These are phyloP conservation scores for Catharus ustulatus DNA, from an alignment of 2,797 vertebrate species.

Conservation along the genomic window DNA sequence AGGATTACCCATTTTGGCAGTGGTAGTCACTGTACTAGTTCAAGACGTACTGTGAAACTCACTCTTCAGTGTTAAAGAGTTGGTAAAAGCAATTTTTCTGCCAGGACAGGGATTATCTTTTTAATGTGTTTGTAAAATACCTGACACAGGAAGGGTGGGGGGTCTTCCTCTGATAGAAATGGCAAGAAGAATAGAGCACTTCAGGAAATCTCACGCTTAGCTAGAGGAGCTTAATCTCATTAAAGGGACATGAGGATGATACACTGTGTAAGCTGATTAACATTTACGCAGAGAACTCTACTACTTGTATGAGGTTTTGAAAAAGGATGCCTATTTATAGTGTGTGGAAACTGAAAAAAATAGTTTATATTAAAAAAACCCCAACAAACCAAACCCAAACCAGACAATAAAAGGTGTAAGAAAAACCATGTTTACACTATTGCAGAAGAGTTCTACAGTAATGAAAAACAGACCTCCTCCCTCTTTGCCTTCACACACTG, in stretches of 20 bases:
- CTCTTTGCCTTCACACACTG: background rate
- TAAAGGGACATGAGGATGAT: conserved; percentile 51
- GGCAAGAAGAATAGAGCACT: conserved; percentile 18
- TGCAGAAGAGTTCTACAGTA: background rate
- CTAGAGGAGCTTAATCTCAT: conserved; percentile 59
- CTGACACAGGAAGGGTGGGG: conserved; percentile 22
- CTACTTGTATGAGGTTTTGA: conserved; percentile 11
- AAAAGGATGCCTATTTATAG: conserved; percentile 1
- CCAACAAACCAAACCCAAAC: background rate
- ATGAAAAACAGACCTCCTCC: background rate
- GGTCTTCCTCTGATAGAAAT: conserved; percentile 2
- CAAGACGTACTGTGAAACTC: background rate
- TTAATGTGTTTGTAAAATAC: background rate
- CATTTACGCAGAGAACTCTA: background rate
- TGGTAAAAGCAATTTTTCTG: background rate
- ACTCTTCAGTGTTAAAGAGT: background rate
- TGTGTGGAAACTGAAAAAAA: background rate
- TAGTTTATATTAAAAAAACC: background rate
- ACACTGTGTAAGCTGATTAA: conserved; percentile 45
- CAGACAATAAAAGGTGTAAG: background rate
- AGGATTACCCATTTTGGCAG: background rate
- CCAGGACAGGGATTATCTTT: background rate
- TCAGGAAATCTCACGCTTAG: background rate
- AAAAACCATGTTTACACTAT: background rate
- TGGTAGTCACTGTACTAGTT: background rate